phyloP scores from a whole-genome alignment of 2,888 invertebrate genomes.

The Mimumesa dahlbomi region DNA sequence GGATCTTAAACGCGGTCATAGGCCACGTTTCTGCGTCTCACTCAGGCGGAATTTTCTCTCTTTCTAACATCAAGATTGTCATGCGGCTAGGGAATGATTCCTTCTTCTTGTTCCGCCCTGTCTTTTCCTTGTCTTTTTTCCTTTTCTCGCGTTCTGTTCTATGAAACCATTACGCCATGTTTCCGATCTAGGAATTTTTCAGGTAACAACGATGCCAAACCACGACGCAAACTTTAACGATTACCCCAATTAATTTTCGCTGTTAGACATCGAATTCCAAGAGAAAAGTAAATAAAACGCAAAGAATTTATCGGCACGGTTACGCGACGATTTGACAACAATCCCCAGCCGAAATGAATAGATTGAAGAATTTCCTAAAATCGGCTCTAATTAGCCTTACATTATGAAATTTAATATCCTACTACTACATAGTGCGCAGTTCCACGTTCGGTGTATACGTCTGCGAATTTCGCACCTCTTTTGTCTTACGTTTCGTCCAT shows the following conservation, averaged over 20 bases:
- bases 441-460: conserved; percentile 14
- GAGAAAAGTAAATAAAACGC: neutral
- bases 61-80: neutral
- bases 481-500: conserved; percentile 25
- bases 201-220: neutral
- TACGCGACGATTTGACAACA: no score
- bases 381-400: conserved; percentile 2
- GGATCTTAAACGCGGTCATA: conserved; percentile 28
- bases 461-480: conserved; percentile 24
- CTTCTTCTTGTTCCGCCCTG: conserved; percentile 3
- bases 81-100: conserved; percentile 20
- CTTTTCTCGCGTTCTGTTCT: neutral
- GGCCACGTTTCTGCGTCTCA: conserved; percentile 12
- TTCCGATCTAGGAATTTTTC: conserved; percentile 8
- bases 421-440: conserved; percentile 25
- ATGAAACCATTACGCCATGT: conserved; percentile 29
- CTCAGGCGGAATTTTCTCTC: conserved; percentile 10
- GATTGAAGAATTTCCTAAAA: neutral
- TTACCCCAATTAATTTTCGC: neutral
- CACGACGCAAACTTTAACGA: neutral
- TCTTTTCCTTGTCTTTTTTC: neutral
- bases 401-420: conserved; percentile 32
- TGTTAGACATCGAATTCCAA: neutral
- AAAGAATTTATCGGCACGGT: no score
- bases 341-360: no score